These are phyloP conservation scores for Macrosteles quadrilineatus DNA, from an alignment of 1,140 invertebrate species.

Conservation along the genomic window DNA sequence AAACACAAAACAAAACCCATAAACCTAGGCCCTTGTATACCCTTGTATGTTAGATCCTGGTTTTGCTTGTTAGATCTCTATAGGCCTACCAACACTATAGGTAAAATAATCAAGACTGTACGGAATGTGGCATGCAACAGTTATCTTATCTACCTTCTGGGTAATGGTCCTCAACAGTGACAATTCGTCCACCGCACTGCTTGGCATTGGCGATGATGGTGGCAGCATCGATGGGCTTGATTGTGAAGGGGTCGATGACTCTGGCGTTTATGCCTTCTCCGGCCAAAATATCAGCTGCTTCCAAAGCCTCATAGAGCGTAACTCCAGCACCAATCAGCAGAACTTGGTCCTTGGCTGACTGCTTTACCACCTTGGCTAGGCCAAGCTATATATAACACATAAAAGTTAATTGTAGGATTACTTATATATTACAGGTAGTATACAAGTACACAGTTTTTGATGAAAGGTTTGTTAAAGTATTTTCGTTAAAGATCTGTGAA, in stretches of 20 bases:
- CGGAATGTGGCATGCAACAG: too few species aligned
- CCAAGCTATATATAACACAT: conserved; percentile 63
- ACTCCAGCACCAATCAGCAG: conserved; percentile 91
- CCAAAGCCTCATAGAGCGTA: conserved; percentile 88
- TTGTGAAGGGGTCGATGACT: conserved; percentile 92
- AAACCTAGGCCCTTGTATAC: too few species aligned
- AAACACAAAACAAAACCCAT: too few species aligned
- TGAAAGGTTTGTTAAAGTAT: too few species aligned
- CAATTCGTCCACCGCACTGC: conserved; percentile 75
- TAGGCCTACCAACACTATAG: too few species aligned
- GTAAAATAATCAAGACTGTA: too few species aligned
- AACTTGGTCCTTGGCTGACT: conserved; percentile 73
- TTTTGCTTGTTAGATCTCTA: too few species aligned
- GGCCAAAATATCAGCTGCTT: conserved; percentile 77
- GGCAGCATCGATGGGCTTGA: conserved; percentile 90
- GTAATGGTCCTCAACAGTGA: conserved; percentile 99
- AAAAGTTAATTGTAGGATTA: too few species aligned
- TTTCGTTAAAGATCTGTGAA: too few species aligned
- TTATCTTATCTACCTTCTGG: conserved; percentile 75
- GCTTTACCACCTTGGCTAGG: conserved; percentile 76
- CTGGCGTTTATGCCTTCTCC: conserved; percentile 69
- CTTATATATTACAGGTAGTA: too few species aligned
- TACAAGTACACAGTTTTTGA: too few species aligned
- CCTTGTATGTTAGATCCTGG: too few species aligned
- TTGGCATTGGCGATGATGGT: conserved; percentile 77